phyloP scores from a whole-genome alignment of 2,113 vertebrate species.

The Oryzias javanicus region DNA sequence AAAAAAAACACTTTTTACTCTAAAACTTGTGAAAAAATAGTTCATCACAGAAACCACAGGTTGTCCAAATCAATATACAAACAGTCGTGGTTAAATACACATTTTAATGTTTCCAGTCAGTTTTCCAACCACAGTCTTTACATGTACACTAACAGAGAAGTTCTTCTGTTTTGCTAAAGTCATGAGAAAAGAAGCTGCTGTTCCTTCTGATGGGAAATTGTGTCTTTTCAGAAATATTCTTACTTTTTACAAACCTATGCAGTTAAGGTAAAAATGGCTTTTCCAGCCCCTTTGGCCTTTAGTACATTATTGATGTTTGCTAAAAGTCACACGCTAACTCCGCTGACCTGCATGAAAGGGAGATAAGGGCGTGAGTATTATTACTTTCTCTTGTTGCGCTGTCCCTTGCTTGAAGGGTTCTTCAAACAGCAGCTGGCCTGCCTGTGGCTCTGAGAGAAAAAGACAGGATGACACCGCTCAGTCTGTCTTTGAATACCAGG shows the following conservation, averaged over 20 bases:
- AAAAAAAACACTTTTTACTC: neutral
- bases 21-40: slow-evolving; percentile 4
- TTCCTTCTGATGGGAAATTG: slow-evolving; percentile 9
- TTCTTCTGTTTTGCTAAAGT: slow-evolving; percentile 26
- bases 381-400: slow-evolving; percentile 31
- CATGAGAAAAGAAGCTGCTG: slow-evolving; percentile 42
- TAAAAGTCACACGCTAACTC: slow-evolving; percentile 42
- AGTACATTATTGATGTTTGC: slow-evolving; percentile 44
- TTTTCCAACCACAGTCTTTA: slow-evolving; percentile 35
- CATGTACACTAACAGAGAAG: slow-evolving; percentile 64
- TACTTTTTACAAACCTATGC: slow-evolving; percentile 2
- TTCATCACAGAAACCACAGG: slow-evolving; percentile 10
- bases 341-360: slow-evolving; percentile 54
- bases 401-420: slow-evolving; percentile 53
- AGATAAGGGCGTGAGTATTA: slow-evolving; percentile 46
- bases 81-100: slow-evolving; percentile 40
- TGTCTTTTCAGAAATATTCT: slow-evolving; percentile 22
- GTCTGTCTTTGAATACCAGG: slow-evolving; percentile 71
- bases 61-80: slow-evolving; percentile 31
- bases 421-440: slow-evolving; percentile 66
- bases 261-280: slow-evolving; percentile 41
- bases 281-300: slow-evolving; percentile 12
- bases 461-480: slow-evolving; percentile 54
- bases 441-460: slow-evolving; percentile 53
- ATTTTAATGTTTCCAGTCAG: slow-evolving; percentile 36